These are phyloP conservation scores for Stenurella melanura DNA, from an alignment of 2,888 invertebrate genomes.

Conservation along the genomic window DNA sequence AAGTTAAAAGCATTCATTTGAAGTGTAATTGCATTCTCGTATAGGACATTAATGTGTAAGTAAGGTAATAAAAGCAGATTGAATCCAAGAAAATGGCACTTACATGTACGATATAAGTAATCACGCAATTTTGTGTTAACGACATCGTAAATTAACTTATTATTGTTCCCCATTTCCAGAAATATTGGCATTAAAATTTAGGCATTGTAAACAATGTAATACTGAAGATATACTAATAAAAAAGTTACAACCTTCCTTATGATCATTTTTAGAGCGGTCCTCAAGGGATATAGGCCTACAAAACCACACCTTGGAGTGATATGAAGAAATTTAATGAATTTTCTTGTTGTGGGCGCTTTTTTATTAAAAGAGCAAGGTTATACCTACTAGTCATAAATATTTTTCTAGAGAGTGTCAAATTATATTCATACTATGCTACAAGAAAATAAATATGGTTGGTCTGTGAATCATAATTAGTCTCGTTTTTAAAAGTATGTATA, in stretches of 20 bases:
- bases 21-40: constrained; percentile 35
- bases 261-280: constrained; percentile 18
- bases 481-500: too few species aligned
- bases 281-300: constrained; percentile 9
- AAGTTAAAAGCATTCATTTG: constrained; percentile 23
- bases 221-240: constrained; percentile 21
- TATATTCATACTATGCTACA: too few species aligned
- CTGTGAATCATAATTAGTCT: too few species aligned
- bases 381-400: neutral
- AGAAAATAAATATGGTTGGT: too few species aligned
- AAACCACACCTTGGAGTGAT: constrained; percentile 13
- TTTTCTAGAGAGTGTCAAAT: neutral
- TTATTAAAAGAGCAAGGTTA: constrained; percentile 9
- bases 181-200: constrained; percentile 32
- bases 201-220: constrained; percentile 36
- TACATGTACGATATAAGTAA: constrained; percentile 41
- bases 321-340: constrained; percentile 33
- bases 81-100: constrained; percentile 41
- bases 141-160: constrained; percentile 43
- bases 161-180: constrained; percentile 18
- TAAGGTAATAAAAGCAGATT: constrained; percentile 38
- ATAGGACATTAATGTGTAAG: constrained; percentile 28
- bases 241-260: constrained; percentile 30
- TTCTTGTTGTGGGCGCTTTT: neutral
- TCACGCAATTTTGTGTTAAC: constrained; percentile 44